These are phyloP conservation scores for Eulithis testata DNA, from an alignment of 2,888 invertebrate genomes.

Conservation along the genomic window DNA sequence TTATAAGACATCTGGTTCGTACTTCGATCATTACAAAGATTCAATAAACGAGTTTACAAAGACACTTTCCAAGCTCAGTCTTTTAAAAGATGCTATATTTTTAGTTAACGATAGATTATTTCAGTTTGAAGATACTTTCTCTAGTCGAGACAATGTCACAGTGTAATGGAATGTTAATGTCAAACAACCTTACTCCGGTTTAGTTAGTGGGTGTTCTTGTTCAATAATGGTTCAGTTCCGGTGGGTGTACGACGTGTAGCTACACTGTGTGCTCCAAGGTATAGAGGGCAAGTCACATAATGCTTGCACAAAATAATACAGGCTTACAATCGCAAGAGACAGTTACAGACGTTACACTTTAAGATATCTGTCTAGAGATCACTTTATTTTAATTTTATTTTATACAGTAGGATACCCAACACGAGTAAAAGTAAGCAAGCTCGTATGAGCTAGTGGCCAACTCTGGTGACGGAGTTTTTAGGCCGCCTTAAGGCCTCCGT, in stretches of 20 bases:
- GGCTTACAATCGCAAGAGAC: no score
- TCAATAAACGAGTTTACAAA: background rate
- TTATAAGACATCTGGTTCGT: no score
- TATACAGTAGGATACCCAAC: no score
- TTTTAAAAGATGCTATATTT: background rate
- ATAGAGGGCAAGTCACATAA: constrained; percentile 43
- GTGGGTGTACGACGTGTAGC: constrained; percentile 58
- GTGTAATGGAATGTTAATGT: constrained; percentile 63
- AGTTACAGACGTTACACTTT: no score
- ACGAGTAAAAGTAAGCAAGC: no score
- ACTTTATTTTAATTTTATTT: no score
- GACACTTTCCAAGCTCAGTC: background rate
- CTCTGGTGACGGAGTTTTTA: no score
- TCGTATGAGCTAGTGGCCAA: no score
- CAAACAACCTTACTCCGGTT: constrained; percentile 69
- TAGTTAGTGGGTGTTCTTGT: constrained; percentile 63
- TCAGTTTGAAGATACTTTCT: constrained; percentile 30
- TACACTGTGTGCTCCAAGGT: constrained; percentile 41
- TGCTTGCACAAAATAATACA: constrained; percentile 70
- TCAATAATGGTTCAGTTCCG: constrained; percentile 62
- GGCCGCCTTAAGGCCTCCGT: no score
- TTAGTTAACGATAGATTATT: background rate
- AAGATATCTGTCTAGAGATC: no score
- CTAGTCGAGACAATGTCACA: constrained; percentile 34
- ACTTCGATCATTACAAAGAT: background rate